Evolutionary conservation across 2,888 invertebrate species (phyloP).

Genomic region (Cerastoderma edule): DNA sequence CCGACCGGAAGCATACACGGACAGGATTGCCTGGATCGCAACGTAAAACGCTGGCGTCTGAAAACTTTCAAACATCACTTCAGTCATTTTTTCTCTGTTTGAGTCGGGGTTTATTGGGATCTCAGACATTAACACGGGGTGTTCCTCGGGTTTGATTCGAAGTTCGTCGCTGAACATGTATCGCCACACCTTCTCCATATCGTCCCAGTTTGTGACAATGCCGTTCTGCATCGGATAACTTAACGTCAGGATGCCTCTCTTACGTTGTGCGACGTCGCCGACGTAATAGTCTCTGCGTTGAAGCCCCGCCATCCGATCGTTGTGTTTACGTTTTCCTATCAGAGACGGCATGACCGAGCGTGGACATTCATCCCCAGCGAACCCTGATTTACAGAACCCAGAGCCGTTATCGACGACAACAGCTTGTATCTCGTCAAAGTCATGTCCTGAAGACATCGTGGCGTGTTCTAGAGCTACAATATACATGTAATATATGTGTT

Average conservation of each 20-base stretch:
- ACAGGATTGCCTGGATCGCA: constrained; percentile 75
- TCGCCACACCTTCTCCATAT: constrained; percentile 19
- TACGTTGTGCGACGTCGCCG: constrained; percentile 12
- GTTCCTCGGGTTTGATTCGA: constrained; percentile 96
- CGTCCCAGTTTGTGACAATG: neutral
- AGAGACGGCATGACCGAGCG: constrained; percentile 27
- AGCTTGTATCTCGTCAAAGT: neutral
- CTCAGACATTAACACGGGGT: constrained; percentile 86
- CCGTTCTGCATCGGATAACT: neutral
- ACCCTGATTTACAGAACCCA: constrained; percentile 70
- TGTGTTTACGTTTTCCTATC: neutral
- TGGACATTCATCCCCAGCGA: constrained; percentile 46
- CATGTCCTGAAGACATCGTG: too few species aligned
- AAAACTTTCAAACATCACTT: constrained; percentile 68
- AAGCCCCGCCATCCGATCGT: neutral
- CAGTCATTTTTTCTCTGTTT: constrained; percentile 53
- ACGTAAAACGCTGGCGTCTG: constrained; percentile 74
- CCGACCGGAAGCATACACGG: constrained; percentile 85
- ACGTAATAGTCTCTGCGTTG: constrained; percentile 6
- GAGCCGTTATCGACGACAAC: neutral
- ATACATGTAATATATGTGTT: neutral
- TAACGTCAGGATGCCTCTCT: neutral
- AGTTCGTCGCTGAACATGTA: constrained; percentile 23
- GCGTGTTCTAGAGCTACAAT: neutral
- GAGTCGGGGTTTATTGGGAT: constrained; percentile 50